These are phyloP conservation scores for Onychomys leucogaster DNA, from an alignment of 2,797 vertebrate genomes.

Conservation along the genomic window DNA sequence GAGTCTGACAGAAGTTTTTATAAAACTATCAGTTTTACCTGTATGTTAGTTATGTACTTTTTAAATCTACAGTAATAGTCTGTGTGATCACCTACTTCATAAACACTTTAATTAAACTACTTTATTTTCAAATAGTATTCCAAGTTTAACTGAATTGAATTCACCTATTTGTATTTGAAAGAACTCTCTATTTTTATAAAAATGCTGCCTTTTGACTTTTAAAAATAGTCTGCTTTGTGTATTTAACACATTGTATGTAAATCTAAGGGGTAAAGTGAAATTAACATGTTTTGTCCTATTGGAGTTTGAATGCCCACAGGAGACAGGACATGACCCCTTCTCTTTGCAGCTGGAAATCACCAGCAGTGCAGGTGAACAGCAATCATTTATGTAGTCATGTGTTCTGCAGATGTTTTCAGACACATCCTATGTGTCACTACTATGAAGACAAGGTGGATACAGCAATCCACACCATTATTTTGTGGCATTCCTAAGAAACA, in stretches of 20 bases:
- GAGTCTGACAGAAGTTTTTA: slow-evolving; percentile 48
- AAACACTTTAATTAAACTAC: slow-evolving; percentile 54
- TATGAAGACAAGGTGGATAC: not conserved
- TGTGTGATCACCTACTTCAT: not conserved
- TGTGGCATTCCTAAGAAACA: not conserved
- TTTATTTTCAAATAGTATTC: slow-evolving; percentile 64
- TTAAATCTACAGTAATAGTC: slow-evolving; percentile 1
- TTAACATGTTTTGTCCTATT: not conserved
- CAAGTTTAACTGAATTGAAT: slow-evolving; percentile 19
- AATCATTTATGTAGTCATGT: not conserved
- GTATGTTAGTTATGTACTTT: slow-evolving; percentile 57
- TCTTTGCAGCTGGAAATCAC: not conserved
- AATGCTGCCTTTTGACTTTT: not conserved
- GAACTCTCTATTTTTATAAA: not conserved
- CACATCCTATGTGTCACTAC: not conserved
- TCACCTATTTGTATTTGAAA: slow-evolving; percentile 57
- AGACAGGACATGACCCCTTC: not conserved
- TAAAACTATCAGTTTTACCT: slow-evolving; percentile 52
- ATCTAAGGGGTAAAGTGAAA: not conserved
- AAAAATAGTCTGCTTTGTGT: not conserved
- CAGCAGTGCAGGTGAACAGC: not conserved
- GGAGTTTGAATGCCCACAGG: not conserved
- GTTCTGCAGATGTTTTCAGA: slow-evolving; percentile 1
- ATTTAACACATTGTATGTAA: slow-evolving; percentile 32
- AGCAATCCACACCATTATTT: not conserved